Percentiles rank a stretch among this genome's conserved stretches.
These are phyloP conservation scores for Anas georgica DNA, from an alignment of 2,797 vertebrate genomes.

Conservation along the genomic window DNA sequence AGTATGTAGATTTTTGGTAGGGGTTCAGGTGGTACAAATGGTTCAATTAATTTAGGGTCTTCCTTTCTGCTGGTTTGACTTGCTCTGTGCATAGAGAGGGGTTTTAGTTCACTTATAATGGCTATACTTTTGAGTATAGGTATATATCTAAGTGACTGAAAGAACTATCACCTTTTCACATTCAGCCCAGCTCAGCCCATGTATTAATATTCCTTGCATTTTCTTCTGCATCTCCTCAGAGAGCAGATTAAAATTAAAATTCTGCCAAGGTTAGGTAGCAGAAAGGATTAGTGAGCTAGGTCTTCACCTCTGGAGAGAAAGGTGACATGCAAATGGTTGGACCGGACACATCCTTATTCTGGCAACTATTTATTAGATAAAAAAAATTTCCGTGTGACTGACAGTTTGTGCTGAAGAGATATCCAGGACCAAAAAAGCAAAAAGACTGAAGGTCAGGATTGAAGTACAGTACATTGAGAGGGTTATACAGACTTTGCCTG, in stretches of 20 bases:
- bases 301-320: constrained; percentile 58
- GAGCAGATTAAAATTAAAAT: constrained; percentile 69
- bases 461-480: constrained; percentile 15
- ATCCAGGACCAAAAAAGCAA: constrained; percentile 31
- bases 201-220: constrained; percentile 64
- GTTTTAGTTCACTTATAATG: not conserved
- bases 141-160: not conserved
- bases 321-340: constrained; percentile 53
- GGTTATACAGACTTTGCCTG: not conserved
- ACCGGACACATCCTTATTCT: constrained; percentile 43
- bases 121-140: not conserved
- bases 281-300: constrained; percentile 58
- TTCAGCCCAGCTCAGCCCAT: not conserved
- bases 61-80: not conserved
- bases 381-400: constrained; percentile 16
- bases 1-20: not conserved
- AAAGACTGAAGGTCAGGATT: constrained; percentile 53
- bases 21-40: not conserved
- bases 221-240: constrained; percentile 47
- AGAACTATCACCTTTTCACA: not conserved
- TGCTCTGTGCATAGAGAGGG: not conserved
- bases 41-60: not conserved
- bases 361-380: constrained; percentile 16
- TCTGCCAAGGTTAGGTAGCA: constrained; percentile 59
- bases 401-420: constrained; percentile 34